Base-by-base conservation (phyloP, 2,888 invertebrate genomes). In the Oxytorus armatus region DNA sequence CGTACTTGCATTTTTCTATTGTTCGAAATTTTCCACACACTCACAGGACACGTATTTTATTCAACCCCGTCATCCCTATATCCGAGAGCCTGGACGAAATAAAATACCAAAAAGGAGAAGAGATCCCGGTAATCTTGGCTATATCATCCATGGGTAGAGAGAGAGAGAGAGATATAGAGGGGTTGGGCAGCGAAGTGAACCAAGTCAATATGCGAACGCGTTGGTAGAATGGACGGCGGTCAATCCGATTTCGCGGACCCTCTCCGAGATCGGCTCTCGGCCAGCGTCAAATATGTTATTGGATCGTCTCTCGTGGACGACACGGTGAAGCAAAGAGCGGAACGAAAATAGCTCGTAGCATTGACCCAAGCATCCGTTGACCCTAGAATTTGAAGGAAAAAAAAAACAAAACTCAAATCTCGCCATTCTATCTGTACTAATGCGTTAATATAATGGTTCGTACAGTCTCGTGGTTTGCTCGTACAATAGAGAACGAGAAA, bases 231-330 rank as follows among this genome's bases (percentile, higher is more conserved):
- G 86, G 79, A 80, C 80, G 78, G 76, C 84, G 90, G 89, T 90
- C 90, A 90, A 90, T 90, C 90, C 88, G 90, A 90, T 90, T 90
- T 90, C 86, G 85, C 84, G 84, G 85, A 87, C 86, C 87, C 88
- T 86, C 84, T 73, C 61, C n/a, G 14, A 39, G 53, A 57, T n/a
- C 25, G 33, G 47, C 42, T 44, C 44, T n/a, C 8, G 49, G 65
- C 79, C 83, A 81, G 84, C 88, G 86, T 89, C 89, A 89, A 90
- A 90, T 90, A 90, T 90, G 89, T 89, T 90, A 90, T 88, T 86
- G 87, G 87, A 89, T 89, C 88, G n/a, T n/a, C n/a, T n/a, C 82
- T 82, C 77, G 76, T 82, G 82, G 69, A 77, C 84, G 88, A 88
- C 89, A 87, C 84, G 77, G 57, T 69, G 21, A 42, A 55, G 49